Evolutionary conservation across 2,888 invertebrate genomes (phyloP), one percentile per base, ranked within the genome.

Genomic region (Druceiella hillmani): DNA sequence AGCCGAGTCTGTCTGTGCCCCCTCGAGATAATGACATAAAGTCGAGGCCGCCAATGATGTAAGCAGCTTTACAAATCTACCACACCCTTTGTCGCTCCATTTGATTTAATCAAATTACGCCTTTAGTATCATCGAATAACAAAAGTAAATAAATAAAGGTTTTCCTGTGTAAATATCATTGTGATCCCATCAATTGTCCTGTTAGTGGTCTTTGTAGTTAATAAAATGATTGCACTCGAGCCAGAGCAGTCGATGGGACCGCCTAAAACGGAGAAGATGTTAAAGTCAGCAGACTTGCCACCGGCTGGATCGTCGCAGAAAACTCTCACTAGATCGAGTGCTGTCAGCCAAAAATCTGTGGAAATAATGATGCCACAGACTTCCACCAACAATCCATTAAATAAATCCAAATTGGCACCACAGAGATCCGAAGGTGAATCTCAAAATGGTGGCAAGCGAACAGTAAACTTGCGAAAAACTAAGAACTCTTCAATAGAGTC

Each of bases 301-400:
- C 59, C 61, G 38, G 41, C 54, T 55, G 41, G 57, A 64, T 43
- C 63, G 48, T 78, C 54, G 59, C 81, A 52, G 50, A 62, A 55
- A 66, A 79, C 63, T 61, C 61, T 64, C 65, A 78, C 79, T 62
- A 41, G 75, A 55, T 60, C 70, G 62, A 76, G 77, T 48, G 78
- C 78, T 15, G 68, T 78, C 31, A 78, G 78, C 47, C 78, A 78
- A 51, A 73, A 76, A 44, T 76, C 76, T 27, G 73, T 78, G 32
- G 78, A 78, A 49, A 64, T 77, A 29, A 61, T 69, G 55, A 72
- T 77, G 40, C 64, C 73, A 26, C 66, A 73, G 16, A 70, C 66
- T 46, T 58, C 61, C 10, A 63, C 69, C 1, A 64, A 63, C 44
- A 66, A 70, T 45, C 72, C 72, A 2, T 44, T 72, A 32, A 67